Evolutionary conservation across 2,113 vertebrate species (phyloP).

Genomic region (Gymnogyps californianus): DNA sequence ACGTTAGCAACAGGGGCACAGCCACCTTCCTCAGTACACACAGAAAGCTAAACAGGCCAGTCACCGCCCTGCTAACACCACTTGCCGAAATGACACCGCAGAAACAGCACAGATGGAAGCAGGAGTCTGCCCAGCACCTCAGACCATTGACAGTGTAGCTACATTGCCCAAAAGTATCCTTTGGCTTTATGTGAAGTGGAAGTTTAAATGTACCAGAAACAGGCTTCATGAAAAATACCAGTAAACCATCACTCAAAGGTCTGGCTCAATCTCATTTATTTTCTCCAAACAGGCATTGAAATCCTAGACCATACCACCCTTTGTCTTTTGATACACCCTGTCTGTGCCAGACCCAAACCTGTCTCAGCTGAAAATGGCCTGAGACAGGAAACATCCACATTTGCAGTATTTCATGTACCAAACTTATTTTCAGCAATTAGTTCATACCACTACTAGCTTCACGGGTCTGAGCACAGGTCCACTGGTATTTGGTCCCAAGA

Average conservation of each 20-base stretch:
- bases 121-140: not conserved
- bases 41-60: not conserved
- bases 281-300: not conserved
- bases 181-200: not conserved
- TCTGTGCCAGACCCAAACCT: not conserved
- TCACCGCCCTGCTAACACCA: accelerated
- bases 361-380: not conserved
- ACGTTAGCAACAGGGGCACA: too few species aligned
- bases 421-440: not conserved
- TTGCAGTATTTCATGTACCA: not conserved
- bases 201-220: not conserved
- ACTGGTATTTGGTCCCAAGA: not conserved
- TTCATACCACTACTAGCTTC: not conserved
- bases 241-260: not conserved
- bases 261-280: not conserved
- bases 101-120: not conserved
- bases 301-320: not conserved
- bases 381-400: not conserved
- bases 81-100: not conserved
- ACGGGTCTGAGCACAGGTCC: not conserved
- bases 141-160: not conserved
- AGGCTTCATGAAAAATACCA: not conserved
- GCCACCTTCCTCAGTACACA: not conserved
- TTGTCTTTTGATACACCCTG: not conserved
- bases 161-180: not conserved